These are phyloP conservation scores for Heliothis subflexa DNA, from an alignment of 1,140 invertebrate species.

Conservation along the genomic window DNA sequence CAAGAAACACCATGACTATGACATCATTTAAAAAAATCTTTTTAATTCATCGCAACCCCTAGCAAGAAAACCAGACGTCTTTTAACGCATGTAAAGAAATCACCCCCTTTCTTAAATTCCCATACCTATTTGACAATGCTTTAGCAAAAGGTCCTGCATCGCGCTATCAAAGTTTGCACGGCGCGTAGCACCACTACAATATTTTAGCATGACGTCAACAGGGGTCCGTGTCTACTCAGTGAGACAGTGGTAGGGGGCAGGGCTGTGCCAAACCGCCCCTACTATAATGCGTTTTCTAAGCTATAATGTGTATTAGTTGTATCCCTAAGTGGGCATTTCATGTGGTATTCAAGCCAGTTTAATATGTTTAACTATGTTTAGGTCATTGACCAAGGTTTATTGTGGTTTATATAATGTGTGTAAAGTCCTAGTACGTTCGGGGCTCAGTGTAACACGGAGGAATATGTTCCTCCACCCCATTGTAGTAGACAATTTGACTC, in stretches of 20 bases:
- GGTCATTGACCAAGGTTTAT: not conserved
- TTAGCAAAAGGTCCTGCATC: not conserved
- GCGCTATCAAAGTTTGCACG: constrained; percentile 21
- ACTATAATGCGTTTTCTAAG: not conserved
- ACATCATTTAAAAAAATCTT: too few relatives aligned
- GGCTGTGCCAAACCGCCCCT: not conserved
- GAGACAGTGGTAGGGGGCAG: not conserved
- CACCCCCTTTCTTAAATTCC: not conserved
- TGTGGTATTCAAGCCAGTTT: constrained; percentile 1
- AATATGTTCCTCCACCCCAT: not conserved
- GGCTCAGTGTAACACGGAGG: not conserved
- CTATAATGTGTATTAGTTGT: not conserved
- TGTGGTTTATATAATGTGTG: not conserved
- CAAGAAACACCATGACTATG: too few relatives aligned
- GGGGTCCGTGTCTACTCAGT: constrained; percentile 27
- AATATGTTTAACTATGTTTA: not conserved
- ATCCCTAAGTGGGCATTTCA: not conserved
- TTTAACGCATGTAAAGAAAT: not conserved
- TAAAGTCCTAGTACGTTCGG: not conserved
- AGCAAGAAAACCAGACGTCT: not conserved
- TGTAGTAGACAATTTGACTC: not conserved
- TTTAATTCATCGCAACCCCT: not conserved
- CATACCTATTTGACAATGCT: not conserved
- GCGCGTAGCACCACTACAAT: not conserved
- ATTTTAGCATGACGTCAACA: not conserved